Base-by-base conservation (phyloP, 2,797 vertebrate genomes). In the Valencia hispanica region DNA sequence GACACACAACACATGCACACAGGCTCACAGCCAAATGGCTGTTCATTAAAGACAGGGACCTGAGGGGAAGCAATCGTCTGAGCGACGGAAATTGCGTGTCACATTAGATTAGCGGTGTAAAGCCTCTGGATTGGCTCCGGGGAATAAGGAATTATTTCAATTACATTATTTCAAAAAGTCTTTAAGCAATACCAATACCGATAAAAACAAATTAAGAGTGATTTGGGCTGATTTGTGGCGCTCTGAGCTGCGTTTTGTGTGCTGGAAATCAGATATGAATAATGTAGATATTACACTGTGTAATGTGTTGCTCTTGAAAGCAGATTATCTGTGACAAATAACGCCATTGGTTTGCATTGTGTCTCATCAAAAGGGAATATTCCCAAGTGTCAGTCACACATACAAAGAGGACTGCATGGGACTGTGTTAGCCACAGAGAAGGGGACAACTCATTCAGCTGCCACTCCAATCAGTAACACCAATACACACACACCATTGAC, bases 121-220 rank as follows among this genome's bases (percentile, higher is more conserved):
- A 94, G 93, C 93, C 93, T 93, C 91, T 92, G 92, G 93, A 93
- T 93, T 93, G 93, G 93, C 93, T 93, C 90, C 45, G 69, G 91
- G 93, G 93, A 94, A 93, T 91, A 94, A 94, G 88, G 92, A 93
- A 94, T 95, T 94, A 95, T 95, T 95, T 95, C 92, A 95, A 95
- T 94, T 93, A 94, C 92, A 94, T 95, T 95, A 93, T 95, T 94
- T 93, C 93, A 94, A 93, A 94, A 94, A 93, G 90, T 94, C 93
- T 95, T 94, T 93, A 94, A 94, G 93, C 93, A 93, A 94, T 92
- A 93, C 92, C 91, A 95, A 94, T 94, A 93, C 93, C 89, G 91
- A 94, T 94, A 94, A 94, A 94, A 94, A 94, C 93, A 94, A 94
- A 95, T 95, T 93, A 95, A 93, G 92, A 92, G 92, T 93, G 93